Conservation (phyloP, 2,888 invertebrate genomes). For the Ypsolopha sequella region DNA sequence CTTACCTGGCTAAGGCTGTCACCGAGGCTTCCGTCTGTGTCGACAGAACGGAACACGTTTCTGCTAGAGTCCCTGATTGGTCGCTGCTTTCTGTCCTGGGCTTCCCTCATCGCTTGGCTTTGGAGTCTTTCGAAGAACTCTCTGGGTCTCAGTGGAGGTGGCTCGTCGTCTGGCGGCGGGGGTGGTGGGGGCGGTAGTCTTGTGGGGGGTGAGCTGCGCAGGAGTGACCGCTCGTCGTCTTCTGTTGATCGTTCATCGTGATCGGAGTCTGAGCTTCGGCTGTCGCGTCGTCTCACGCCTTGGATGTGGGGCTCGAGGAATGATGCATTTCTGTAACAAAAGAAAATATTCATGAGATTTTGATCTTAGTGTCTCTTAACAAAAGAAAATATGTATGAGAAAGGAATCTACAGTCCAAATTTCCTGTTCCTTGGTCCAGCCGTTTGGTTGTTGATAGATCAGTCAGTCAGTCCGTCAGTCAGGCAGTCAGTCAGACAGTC, state of each 20-base stretch:
- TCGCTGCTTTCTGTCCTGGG: constrained; percentile 45
- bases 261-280: constrained; percentile 61
- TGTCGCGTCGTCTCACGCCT: constrained; percentile 65
- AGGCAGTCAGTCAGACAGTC: no score
- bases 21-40: constrained; percentile 55
- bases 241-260: constrained; percentile 64
- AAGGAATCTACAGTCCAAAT: no score
- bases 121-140: constrained; percentile 66
- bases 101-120: constrained; percentile 61
- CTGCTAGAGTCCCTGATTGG: constrained; percentile 34
- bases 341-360: neutral
- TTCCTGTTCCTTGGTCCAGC: no score
- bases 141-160: constrained; percentile 67
- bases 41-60: constrained; percentile 47
- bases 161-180: constrained; percentile 51
- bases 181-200: constrained; percentile 58
- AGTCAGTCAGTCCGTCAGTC: no score
- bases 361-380: no score
- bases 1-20: constrained; percentile 66
- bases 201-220: constrained; percentile 54
- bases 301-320: constrained; percentile 82
- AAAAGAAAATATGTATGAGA: no score
- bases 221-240: constrained; percentile 55
- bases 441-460: no score
- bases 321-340: constrained; percentile 78